Evolutionary conservation across 2,888 invertebrate species (phyloP).

Genomic region (Odontothrips loti): DNA sequence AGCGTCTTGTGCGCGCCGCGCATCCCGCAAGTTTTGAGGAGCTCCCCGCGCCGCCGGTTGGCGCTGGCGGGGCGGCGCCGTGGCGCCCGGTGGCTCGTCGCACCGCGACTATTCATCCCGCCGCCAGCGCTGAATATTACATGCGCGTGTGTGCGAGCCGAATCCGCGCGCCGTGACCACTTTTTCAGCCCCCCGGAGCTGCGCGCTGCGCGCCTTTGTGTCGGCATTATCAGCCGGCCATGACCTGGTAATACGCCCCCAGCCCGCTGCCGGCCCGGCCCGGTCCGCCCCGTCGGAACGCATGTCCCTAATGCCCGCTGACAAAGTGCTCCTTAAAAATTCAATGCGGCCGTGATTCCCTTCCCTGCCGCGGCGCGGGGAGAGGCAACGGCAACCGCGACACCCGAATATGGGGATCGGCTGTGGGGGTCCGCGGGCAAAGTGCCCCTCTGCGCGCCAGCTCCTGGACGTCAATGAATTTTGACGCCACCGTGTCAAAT

Average conservation of each 20-base stretch:
- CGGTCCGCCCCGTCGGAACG: background rate
- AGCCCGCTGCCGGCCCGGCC: no score
- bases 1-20: no score
- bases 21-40: no score
- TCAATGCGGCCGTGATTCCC: background rate
- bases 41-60: no score
- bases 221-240: background rate
- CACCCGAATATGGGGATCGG: background rate
- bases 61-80: background rate
- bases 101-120: no score
- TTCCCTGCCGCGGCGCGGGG: background rate
- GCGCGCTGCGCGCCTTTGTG: background rate
- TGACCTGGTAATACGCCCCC: constrained; percentile 9
- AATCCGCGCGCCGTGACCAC: background rate
- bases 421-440: no score
- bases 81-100: background rate
- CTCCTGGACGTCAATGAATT: no score
- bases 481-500: no score
- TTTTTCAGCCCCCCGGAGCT: background rate
- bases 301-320: background rate
- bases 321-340: constrained; percentile 24
- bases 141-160: background rate
- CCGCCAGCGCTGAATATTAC: background rate
- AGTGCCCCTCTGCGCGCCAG: no score
- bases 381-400: background rate